Percentiles rank a stretch among this genome's conserved stretches.
These are phyloP conservation scores for Willowsia nigromaculata DNA, from an alignment of 2,888 invertebrate genomes.

Conservation along the genomic window DNA sequence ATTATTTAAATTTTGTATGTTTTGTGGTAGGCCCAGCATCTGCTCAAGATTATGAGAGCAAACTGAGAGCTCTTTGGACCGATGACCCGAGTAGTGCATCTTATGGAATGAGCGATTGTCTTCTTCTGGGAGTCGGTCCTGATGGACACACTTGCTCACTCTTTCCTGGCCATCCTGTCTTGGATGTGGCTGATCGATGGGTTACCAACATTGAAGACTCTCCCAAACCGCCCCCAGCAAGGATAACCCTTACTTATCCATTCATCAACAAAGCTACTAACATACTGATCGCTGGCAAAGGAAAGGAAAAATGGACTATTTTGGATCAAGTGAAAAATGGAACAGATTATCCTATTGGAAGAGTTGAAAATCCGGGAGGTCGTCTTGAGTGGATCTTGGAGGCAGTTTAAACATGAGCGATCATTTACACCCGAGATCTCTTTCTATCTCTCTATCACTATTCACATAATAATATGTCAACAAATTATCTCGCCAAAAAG, in stretches of 20 bases:
- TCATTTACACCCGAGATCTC: not conserved
- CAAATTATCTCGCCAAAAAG: not conserved
- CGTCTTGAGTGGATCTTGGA: conserved; percentile 77
- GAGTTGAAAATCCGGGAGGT: conserved; percentile 78
- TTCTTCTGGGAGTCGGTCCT: conserved; percentile 97
- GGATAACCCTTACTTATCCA: conserved; percentile 95
- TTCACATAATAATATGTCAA: not conserved
- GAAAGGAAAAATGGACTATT: conserved; percentile 83
- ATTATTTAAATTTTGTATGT: too few relatives aligned
- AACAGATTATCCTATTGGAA: conserved; percentile 77
- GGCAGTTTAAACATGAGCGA: conserved; percentile 21
- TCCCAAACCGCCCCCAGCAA: conserved; percentile 95
- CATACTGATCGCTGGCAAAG: conserved; percentile 77
- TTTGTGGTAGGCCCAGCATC: conserved; percentile 57
- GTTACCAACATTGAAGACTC: conserved; percentile 94
- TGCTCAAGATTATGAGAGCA: conserved; percentile 75
- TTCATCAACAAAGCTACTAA: conserved; percentile 90
- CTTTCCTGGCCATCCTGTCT: conserved; percentile 90
- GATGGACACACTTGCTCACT: conserved; percentile 99
- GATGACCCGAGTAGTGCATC: conserved; percentile 71
- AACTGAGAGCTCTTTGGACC: conserved; percentile 73
- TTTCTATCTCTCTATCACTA: not conserved
- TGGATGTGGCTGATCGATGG: conserved; percentile 85
- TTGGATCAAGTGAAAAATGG: conserved; percentile 82
- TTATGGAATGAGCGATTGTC: conserved; percentile 83